Evolutionary conservation across 2,113 vertebrate species (phyloP).

Genomic region (Cavia porcellus): DNA sequence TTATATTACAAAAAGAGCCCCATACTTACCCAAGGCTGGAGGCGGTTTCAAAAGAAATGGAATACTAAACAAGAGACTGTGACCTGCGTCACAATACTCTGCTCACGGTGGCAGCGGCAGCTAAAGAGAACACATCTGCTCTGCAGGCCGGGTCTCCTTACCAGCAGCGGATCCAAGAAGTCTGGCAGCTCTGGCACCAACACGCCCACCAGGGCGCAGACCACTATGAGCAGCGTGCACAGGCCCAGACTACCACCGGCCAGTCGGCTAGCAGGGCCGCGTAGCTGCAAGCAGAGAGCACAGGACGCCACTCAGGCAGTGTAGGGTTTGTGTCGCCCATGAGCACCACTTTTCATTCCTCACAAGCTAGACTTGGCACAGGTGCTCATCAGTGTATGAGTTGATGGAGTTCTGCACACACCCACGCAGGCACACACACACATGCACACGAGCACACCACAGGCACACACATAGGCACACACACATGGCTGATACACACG

Average conservation of each 20-base stretch:
- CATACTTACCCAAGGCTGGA: background rate
- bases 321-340: too few relatives aligned
- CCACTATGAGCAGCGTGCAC: conserved; percentile 96
- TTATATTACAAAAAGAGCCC: background rate
- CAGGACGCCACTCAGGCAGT: background rate
- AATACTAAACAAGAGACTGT: background rate
- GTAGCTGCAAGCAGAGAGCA: conserved; percentile 88
- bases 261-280: conserved; percentile 97
- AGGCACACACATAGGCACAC: too few relatives aligned
- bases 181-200: conserved; percentile 97
- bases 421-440: background rate
- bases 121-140: background rate
- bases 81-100: background rate
- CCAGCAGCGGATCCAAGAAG: conserved; percentile 97
- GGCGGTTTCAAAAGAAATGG: conserved; percentile 5
- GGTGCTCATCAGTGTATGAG: background rate
- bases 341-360: background rate
- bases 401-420: background rate
- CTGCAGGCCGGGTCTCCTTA: conserved; percentile 85
- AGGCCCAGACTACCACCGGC: conserved; percentile 98
- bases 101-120: background rate
- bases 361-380: background rate
- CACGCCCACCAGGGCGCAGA: conserved; percentile 96
- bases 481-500: too few relatives aligned
- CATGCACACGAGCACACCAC: background rate